Evolutionary conservation across 2,797 vertebrate species (phyloP).

Genomic region (Diceros bicornis): DNA sequence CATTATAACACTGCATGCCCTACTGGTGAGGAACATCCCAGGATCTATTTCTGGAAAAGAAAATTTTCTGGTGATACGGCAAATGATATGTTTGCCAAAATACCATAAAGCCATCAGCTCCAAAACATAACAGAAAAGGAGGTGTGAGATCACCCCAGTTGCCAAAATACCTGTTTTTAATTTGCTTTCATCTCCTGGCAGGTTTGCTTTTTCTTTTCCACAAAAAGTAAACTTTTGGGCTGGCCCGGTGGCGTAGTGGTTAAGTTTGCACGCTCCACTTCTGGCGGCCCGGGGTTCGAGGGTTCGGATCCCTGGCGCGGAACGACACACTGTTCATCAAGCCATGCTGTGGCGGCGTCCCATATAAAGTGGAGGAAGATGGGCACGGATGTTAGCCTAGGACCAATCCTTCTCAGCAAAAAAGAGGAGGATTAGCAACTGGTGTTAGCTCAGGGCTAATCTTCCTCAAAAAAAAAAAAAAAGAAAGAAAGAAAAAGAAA

Average conservation of each 20-base stretch:
- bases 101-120: conserved; percentile 45
- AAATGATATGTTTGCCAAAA: conserved; percentile 66
- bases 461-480: too few species aligned
- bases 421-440: too few species aligned
- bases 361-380: too few species aligned
- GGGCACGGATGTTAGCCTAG: too few species aligned
- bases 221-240: neutral
- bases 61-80: conserved; percentile 30
- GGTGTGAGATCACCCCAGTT: neutral
- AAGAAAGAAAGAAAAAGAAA: neutral
- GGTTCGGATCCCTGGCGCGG: too few species aligned
- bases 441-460: too few species aligned
- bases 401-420: too few species aligned
- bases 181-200: conserved; percentile 6
- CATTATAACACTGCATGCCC: neutral
- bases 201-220: neutral
- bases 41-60: conserved; percentile 52
- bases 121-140: conserved; percentile 42
- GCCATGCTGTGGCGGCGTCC: too few species aligned
- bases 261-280: too few species aligned
- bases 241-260: too few species aligned
- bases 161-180: conserved; percentile 43
- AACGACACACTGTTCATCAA: too few species aligned
- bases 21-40: neutral
- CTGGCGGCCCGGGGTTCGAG: too few species aligned